Percentiles rank a stretch among this genome's conserved stretches.
These are phyloP conservation scores for Meiosimyza platycephala DNA, from an alignment of 2,888 invertebrate genomes.

Conservation along the genomic window DNA sequence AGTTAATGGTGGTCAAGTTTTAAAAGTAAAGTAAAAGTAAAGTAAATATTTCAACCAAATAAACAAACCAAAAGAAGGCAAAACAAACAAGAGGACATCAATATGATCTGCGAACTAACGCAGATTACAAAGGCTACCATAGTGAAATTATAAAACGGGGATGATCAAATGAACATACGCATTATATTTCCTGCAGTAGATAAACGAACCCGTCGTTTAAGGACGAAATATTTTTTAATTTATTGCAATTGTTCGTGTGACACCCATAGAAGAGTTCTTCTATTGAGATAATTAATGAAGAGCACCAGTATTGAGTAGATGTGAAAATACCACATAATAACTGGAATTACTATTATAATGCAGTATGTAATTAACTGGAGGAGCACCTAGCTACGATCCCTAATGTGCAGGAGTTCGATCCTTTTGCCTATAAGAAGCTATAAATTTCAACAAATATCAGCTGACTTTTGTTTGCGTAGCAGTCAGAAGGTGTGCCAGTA, in stretches of 20 bases:
- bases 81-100: neutral
- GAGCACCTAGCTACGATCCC: neutral
- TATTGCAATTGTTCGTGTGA: conserved; percentile 35
- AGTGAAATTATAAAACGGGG: conserved; percentile 2
- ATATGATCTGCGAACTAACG: neutral
- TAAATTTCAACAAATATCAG: neutral
- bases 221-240: conserved; percentile 23
- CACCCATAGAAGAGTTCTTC: conserved; percentile 8
- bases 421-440: too few relatives aligned
- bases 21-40: neutral
- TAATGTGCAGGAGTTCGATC: neutral
- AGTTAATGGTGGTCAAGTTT: neutral
- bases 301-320: neutral
- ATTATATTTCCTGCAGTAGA: too few relatives aligned
- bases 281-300: conserved; percentile 33
- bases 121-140: neutral
- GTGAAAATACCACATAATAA: neutral
- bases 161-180: conserved; percentile 15
- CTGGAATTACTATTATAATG: conserved; percentile 12
- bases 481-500: conserved; percentile 12
- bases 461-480: neutral
- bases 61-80: neutral
- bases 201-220: neutral
- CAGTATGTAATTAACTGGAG: neutral
- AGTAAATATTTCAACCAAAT: conserved; percentile 5